Conservation (phyloP, 2,113 vertebrate species). For the Daboia siamensis region DNA sequence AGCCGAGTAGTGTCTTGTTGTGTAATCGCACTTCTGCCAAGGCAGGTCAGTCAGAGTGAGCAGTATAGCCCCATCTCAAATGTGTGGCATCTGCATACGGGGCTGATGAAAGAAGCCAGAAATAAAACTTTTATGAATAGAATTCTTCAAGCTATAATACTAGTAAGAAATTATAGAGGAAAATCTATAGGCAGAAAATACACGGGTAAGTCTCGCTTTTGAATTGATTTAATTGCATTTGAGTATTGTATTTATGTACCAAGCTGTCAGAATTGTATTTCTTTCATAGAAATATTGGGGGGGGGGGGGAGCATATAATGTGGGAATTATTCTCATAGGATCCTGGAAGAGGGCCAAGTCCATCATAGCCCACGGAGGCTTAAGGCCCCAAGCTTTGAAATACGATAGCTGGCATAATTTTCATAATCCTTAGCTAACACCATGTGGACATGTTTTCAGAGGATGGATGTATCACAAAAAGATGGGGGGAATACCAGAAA, state of each 20-base stretch:
- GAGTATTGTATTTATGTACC: background rate
- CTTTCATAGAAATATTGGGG: background rate
- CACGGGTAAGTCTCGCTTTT: background rate
- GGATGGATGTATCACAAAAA: background rate
- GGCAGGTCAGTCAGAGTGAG: background rate
- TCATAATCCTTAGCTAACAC: background rate
- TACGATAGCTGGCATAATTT: background rate
- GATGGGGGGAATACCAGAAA: background rate
- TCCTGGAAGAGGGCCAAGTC: background rate
- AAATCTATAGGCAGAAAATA: background rate
- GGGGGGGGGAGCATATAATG: background rate
- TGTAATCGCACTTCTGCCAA: background rate
- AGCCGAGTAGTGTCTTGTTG: background rate
- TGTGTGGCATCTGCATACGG: background rate
- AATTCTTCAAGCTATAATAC: background rate
- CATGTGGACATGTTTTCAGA: background rate
- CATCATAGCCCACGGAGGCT: background rate
- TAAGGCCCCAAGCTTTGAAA: background rate
- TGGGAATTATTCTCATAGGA: background rate
- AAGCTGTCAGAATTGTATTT: background rate
- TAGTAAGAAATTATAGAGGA: background rate
- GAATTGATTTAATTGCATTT: background rate
- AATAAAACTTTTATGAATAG: background rate
- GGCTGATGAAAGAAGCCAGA: background rate
- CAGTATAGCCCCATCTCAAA: background rate